phyloP scores from a whole-genome alignment of 2,888 invertebrate genomes.

The Microchrysa polita region DNA sequence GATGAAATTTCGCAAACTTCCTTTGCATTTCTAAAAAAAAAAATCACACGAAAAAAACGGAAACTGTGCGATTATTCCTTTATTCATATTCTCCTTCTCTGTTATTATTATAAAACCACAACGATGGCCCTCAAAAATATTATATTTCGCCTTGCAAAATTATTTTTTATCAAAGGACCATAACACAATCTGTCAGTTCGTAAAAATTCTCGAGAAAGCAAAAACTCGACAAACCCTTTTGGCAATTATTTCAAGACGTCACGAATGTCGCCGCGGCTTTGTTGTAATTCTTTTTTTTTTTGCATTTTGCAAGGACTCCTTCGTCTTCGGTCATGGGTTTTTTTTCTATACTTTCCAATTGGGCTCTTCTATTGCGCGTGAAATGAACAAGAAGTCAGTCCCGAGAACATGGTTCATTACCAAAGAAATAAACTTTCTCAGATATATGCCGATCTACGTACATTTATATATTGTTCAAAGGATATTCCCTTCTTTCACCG shows the following conservation, averaged over 20 bases:
- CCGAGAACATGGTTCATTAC: slow-evolving; percentile 12
- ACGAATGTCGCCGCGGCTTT: slow-evolving; percentile 28
- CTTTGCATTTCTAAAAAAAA: slow-evolving; percentile 28
- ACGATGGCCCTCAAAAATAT: not conserved
- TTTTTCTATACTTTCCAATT: slow-evolving; percentile 11
- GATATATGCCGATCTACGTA: too few relatives aligned
- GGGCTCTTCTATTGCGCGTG: slow-evolving; percentile 28
- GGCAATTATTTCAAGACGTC: slow-evolving; percentile 42
- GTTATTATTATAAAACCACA: not conserved
- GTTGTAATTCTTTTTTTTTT: not conserved
- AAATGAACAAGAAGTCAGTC: slow-evolving; percentile 37
- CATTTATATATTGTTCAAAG: not conserved
- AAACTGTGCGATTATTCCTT: slow-evolving; percentile 8
- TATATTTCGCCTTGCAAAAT: not conserved
- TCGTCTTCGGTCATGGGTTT: not conserved
- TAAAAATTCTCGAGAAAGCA: slow-evolving; percentile 35
- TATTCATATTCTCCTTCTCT: slow-evolving; percentile 1
- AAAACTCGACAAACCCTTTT: slow-evolving; percentile 20
- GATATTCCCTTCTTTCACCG: not conserved
- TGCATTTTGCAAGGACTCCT: not conserved
- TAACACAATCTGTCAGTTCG: slow-evolving; percentile 32
- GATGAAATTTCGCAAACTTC: slow-evolving; percentile 26
- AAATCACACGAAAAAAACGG: slow-evolving; percentile 27
- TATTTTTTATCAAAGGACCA: slow-evolving; percentile 7
- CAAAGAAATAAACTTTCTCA: not conserved